phyloP scores from a whole-genome alignment of 2,797 vertebrate genomes.

The Columba guinea region DNA sequence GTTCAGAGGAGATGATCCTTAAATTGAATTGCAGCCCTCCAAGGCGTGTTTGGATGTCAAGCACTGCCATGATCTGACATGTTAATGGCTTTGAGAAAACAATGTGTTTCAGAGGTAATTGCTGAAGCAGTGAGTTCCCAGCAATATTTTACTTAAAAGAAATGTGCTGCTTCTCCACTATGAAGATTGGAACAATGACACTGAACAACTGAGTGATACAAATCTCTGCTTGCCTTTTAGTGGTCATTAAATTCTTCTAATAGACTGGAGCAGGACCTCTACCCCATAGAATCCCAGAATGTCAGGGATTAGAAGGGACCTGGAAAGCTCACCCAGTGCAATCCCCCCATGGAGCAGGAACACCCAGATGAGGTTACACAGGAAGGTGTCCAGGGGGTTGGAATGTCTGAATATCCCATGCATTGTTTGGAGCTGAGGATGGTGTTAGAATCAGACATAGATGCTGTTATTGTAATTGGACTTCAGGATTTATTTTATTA shows the following conservation, averaged over 20 bases:
- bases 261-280: slow-evolving; percentile 29
- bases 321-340: too few species aligned
- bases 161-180: slow-evolving; percentile 40
- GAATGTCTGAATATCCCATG: neutral
- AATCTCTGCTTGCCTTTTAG: slow-evolving; percentile 32
- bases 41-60: slow-evolving; percentile 81
- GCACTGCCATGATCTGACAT: slow-evolving; percentile 79
- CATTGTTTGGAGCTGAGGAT: neutral
- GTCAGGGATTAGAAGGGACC: too few species aligned
- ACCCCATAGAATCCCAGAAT: neutral
- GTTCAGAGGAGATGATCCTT: slow-evolving; percentile 75
- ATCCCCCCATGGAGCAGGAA: too few species aligned
- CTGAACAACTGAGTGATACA: slow-evolving; percentile 13
- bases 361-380: too few species aligned
- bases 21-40: slow-evolving; percentile 82
- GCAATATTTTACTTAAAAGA: slow-evolving; percentile 78
- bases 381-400: too few species aligned
- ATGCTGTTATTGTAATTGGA: neutral
- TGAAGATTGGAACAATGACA: slow-evolving; percentile 13
- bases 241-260: slow-evolving; percentile 18
- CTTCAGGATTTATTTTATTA: neutral
- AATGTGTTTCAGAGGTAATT: slow-evolving; percentile 80
- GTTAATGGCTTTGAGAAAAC: slow-evolving; percentile 81
- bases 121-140: slow-evolving; percentile 79
- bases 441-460: neutral